A percentile compares a stretch with the other conserved stretches of the same genome.
Evolutionary conservation across 2,797 vertebrate species (phyloP).

Genomic region (Heliangelus exortis): DNA sequence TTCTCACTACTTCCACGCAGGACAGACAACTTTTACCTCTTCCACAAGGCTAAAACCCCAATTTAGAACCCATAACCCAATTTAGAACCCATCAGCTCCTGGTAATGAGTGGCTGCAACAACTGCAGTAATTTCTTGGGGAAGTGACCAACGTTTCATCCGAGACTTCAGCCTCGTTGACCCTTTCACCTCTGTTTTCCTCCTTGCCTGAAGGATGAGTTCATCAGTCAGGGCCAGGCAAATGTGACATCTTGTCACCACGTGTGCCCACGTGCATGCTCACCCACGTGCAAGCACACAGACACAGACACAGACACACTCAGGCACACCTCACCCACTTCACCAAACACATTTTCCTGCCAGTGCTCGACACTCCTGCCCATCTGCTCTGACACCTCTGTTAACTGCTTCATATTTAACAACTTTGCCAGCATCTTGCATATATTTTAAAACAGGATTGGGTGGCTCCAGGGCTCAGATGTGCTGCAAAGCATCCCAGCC

Average conservation of each 20-base stretch:
- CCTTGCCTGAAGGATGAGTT: constrained; percentile 83
- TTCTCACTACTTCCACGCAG: background rate
- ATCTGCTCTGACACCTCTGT: constrained; percentile 60
- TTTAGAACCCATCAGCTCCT: background rate
- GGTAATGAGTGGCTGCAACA: constrained; percentile 1
- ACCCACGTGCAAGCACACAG: background rate
- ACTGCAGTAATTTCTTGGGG: constrained; percentile 74
- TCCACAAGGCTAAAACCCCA: background rate
- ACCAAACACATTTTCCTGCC: constrained; percentile 80
- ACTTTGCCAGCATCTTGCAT: background rate
- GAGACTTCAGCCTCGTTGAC: constrained; percentile 69
- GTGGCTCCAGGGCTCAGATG: background rate
- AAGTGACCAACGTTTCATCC: constrained; percentile 89
- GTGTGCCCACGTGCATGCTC: constrained; percentile 49
- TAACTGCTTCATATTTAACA: constrained; percentile 10
- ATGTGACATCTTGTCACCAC: constrained; percentile 77
- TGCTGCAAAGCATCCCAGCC: background rate
- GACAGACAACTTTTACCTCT: background rate
- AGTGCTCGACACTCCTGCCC: constrained; percentile 53
- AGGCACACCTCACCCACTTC: background rate
- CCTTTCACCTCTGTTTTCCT: constrained; percentile 60
- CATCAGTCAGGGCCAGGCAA: constrained; percentile 87
- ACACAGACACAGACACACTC: background rate
- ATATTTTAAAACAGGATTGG: background rate
- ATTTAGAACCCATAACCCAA: background rate